Base-by-base conservation (phyloP, 64 coral and sea anemone species). In the Hydrozoanthus tunicans region DNA sequence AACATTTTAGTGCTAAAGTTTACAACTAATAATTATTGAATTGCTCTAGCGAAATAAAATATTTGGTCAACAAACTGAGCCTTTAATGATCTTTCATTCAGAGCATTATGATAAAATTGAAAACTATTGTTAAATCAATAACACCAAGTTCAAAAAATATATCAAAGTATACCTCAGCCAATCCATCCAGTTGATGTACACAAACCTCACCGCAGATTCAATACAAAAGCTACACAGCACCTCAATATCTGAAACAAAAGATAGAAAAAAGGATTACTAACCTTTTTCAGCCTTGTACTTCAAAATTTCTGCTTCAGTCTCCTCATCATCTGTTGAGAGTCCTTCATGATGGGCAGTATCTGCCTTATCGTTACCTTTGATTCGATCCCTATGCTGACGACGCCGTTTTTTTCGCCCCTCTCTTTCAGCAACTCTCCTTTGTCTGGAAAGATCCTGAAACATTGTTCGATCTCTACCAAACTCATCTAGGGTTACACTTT, bases 311-410 rank as follows among this genome's bases (percentile, higher is more conserved):
- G 82, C 83, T 86, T 95, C 94, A 90, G 91, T 95, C 85, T 99
- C 94, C 86, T 99, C 97, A 8, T 99, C 97, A 94, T 99, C 97
- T 62, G 82, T 93, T 54, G 97, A 99, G 55, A 95, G 89, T 82
- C 97, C 97, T 78, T 99, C 97, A 89, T 99, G 97, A 86, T 99
- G 90, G 71, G 32, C 32, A 43, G 11, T 86, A 57, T 96, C 91
- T 6, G 84, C 23, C 14, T 91, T 81, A 67, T 43, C 27, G 73
- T 80, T 58, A 86, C 90, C 91, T 86, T 86, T 86, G 70, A 55
- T 77, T 61, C 74, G 84, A 75, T 81, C 97, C 91, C 97, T 82
- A 20, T 95, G 91, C 61, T 92, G 93, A 25, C 92, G 79, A 0
- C 97, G 83, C 6, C 97, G 88, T 74, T 89, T 95, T 75, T 86